Conservation (phyloP, 30 jellyfish, hydroid and myxozoan species). For the Hydractinia echinata region DNA sequence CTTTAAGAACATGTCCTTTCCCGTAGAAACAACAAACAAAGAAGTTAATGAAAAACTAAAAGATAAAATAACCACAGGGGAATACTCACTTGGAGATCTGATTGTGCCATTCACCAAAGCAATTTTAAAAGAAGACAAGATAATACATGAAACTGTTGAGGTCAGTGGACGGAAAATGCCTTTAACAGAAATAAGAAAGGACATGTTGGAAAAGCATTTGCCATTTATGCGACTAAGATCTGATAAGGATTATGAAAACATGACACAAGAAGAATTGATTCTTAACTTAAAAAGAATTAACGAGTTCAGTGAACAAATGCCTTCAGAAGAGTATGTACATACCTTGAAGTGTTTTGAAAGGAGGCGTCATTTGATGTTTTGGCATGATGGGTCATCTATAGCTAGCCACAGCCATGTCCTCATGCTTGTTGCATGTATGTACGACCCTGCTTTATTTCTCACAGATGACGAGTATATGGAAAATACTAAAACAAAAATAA, state of each 20-base stretch:
- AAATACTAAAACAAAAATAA: conserved; percentile 2
- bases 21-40: neutral
- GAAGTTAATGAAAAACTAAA: conserved; percentile 3
- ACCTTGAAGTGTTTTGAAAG: conserved; percentile 7
- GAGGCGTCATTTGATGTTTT: conserved; percentile 10
- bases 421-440: conserved; percentile 10
- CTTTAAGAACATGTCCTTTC: too few relatives aligned
- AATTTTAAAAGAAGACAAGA: neutral
- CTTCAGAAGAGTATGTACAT: neutral
- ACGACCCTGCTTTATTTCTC: conserved; percentile 17
- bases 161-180: conserved; percentile 5
- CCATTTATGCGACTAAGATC: neutral
- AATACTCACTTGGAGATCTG: conserved; percentile 15
- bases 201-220: neutral
- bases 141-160: neutral
- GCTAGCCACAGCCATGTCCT: conserved; percentile 3
- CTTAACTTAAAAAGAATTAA: conserved; percentile 4
- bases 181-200: conserved; percentile 2
- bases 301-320: neutral
- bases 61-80: conserved; percentile 8
- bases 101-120: neutral
- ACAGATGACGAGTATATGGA: conserved; percentile 16
- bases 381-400: neutral
- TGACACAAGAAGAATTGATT: conserved; percentile 11
- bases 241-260: neutral